Evolutionary conservation across 2,113 vertebrate species (phyloP), one percentile per base, ranked within the genome.

Genomic region (Protobothrops flavoviridis): DNA sequence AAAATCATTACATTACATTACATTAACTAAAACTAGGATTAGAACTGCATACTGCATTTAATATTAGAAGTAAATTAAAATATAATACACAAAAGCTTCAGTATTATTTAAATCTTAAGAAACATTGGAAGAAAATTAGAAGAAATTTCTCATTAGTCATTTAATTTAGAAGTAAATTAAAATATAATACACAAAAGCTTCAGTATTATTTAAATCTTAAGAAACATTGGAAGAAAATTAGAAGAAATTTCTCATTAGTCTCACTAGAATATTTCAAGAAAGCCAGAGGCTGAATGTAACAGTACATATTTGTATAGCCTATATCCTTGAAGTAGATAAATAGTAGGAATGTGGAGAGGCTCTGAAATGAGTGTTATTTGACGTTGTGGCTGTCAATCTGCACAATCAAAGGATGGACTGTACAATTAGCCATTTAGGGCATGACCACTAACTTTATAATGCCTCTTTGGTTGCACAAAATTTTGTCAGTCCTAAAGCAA

Each of bases 311-410:
- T 97, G 95, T 96, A 95, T 95, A 93, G 92, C 88, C 95, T 93
- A 96, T 97, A 95, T 97, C 98, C 97, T 97, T 97, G 97, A 97
- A 95, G 97, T 98, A 97, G 98, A 98, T 98, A 98, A 98, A 98
- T 98, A 96, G 93, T 96, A 97, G 97, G 97, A 97, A 98, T 98
- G 98, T 98, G 97, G 97, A 97, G 98, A 91, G 97, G 95, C 96
- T 97, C 96, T 96, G 95, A 94, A 94, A 93, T 23, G 92, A 33
- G 94, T 96, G 50, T 92, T 97, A 96, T 98, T 98, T 98, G 98
- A 98, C 98, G 98, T 57, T 94, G 69, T 98, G 97, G 97, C 98
- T 98, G 97, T 96, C 97, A 97, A 96, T 96, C 96, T 96, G 91
- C 91, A 94, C 91, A 97, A 98, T 97, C 97, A 98, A 98, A 98